Conservation (phyloP, 2,113 vertebrate species). For the Notiomystis cincta region DNA sequence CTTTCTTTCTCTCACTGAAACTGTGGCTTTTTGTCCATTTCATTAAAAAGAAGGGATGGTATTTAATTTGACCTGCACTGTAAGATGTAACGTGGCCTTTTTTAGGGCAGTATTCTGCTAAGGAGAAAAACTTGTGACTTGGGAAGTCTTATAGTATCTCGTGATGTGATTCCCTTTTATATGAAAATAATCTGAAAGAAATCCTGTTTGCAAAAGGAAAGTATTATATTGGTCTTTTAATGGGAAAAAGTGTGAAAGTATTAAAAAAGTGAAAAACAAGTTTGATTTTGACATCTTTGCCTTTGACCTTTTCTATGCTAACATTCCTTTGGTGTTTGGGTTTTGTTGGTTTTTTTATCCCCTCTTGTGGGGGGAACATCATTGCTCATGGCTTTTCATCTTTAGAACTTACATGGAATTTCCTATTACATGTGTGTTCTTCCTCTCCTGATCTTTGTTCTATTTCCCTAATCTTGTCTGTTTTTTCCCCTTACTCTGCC, state of each 20-base stretch:
- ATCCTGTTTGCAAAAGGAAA: background rate
- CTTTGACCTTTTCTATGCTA: background rate
- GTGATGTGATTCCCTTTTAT: background rate
- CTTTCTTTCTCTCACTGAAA: background rate
- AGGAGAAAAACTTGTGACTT: background rate
- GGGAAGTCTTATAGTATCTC: background rate
- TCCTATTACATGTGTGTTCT: background rate
- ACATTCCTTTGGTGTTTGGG: background rate
- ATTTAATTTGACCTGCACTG: background rate
- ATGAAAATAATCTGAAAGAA: background rate
- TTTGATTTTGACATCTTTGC: background rate
- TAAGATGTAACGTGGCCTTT: background rate
- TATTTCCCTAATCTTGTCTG: background rate
- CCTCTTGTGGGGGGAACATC: fast-evolving
- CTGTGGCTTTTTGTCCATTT: background rate
- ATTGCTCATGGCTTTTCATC: background rate
- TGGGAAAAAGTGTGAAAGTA: background rate
- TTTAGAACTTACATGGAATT: background rate
- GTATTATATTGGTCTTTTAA: background rate
- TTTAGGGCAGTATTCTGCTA: background rate
- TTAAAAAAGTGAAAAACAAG: background rate
- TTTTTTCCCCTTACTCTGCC: background rate
- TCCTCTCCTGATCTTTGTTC: background rate
- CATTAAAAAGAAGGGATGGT: background rate
- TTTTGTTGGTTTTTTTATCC: background rate